Evolutionary conservation across 2,113 vertebrate genomes (phyloP), one percentile per base, ranked within the genome.

Genomic region (Tyto alba): DNA sequence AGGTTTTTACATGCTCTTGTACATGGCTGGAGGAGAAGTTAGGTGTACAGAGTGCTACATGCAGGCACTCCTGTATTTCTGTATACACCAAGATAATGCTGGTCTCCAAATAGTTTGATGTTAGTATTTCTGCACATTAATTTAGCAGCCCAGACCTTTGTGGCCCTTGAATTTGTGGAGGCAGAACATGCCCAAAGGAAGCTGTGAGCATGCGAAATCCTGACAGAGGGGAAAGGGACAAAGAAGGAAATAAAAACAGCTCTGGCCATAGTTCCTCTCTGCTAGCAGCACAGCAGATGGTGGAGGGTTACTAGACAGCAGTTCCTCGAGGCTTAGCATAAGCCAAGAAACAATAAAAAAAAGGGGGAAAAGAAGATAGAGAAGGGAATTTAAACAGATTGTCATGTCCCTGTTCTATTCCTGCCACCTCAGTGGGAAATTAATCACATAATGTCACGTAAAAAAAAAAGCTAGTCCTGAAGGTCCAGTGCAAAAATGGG

Each of bases 341-440:
- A 95, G 82, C 95, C 95, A 93, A 93, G 92, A 89, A 96, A 88
- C 82, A 95, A 88, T 85, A 93, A 90, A 94, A 91, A 71, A 76
- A 90, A 73, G 26, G 2, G 5, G 30, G 50, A 13, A 47, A 86
- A 75, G 72, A 86, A 74, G 80, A 34, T 5, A 79, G 90, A 56
- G 88, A 92, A 75, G 45, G 41, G 81, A 95, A 89, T 91, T 92
- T 64, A 89, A 95, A 91, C 77, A 85, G 69, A 81, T 85, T 93
- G 81, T 85, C 0, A 0, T 87, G 87, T 56, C 89, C 53, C 83
- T 10, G 3, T 78, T 92, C 95, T 64, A 73, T 85, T 93, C 85
- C 77, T 94, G 94, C 91, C 91, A 89, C 60, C 77, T 94, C 87
- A 88, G 95, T 34, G 3, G 87, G 87, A 95, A 94, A 85, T 96